Evolutionary conservation across 2,888 invertebrate species (phyloP), one percentile per base, ranked within the genome.

Genomic region (Gymnosoma rotundatum): DNA sequence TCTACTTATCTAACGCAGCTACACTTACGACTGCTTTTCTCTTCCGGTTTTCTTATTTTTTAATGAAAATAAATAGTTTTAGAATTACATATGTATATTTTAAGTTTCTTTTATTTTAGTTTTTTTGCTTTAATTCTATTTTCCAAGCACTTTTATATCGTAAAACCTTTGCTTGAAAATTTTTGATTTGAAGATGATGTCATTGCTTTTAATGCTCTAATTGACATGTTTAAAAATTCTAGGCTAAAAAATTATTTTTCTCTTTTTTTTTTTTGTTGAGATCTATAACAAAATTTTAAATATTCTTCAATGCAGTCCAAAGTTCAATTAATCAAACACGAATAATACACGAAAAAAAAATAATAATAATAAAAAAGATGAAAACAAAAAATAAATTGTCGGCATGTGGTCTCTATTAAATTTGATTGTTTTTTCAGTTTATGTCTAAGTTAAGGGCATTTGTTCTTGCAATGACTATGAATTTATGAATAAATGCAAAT

Each of bases 401-500:
- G 25, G n/a, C 69, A 56, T 70, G 45, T 70, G 70, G 32, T 70
- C 18, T 70, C 20, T 32, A 45, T 61, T 6, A 21, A 50, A 50
- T 20, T 52, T 1, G 6, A n/a, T 32, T 38, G 4, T 45, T 0
- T 0, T 32, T 50, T 20, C 48, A 61, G 56, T 72, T 63, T 63
- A 18, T 42, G n/a, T 18, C 38, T 12, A n/a, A 14, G 16, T 48
- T 18, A 18, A 42, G 10, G 58, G 20, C 72, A 72, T 78, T 72
- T 72, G 64, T 72, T 64, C 64, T 58, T 18, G 64, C 64, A 72
- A 64, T 66, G 64, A 64, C 66, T 72, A 66, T 64, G 72, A 66
- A 72, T 79, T 72, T 79, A 72, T 79, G 50, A 79, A 72, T 79
- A 64, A 66, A 56, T 72, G 70, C 72, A 78, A 72, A 72, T 79